Percentiles rank a stretch among this genome's conserved stretches.
Conservation (phyloP, 1,140 invertebrate genomes). For the Phortica variegata region DNA sequence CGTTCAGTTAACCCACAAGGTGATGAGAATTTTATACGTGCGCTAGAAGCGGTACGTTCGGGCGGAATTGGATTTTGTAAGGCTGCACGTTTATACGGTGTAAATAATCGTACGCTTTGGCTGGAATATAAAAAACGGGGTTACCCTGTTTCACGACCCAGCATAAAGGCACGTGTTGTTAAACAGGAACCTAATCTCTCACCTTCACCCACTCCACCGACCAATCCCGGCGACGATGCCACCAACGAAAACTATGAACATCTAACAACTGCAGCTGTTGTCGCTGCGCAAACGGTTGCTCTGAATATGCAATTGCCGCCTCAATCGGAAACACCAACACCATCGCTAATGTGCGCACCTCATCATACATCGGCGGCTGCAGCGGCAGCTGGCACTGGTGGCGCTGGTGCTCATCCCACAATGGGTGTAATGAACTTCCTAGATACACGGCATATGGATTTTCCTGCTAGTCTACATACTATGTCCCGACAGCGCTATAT, state of each 20-base stretch:
- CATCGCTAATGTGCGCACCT: slow-evolving; percentile 57
- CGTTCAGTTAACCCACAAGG: slow-evolving; percentile 70
- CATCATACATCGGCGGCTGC: slow-evolving; percentile 35
- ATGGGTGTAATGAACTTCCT: slow-evolving; percentile 63
- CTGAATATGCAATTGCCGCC: slow-evolving; percentile 62
- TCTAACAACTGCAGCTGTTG: slow-evolving; percentile 48
- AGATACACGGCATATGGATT: slow-evolving; percentile 63
- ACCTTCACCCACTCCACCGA: slow-evolving; percentile 58
- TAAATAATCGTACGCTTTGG: slow-evolving; percentile 82
- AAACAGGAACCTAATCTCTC: slow-evolving; percentile 65
- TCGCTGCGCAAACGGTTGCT: slow-evolving; percentile 45
- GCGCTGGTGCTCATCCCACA: slow-evolving; percentile 53
- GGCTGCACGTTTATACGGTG: slow-evolving; percentile 76
- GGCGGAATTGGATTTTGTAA: slow-evolving; percentile 85
- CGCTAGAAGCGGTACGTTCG: slow-evolving; percentile 74
- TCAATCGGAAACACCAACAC: slow-evolving; percentile 58
- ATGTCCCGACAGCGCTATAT: slow-evolving; percentile 58
- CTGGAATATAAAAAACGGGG: slow-evolving; percentile 80
- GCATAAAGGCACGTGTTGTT: slow-evolving; percentile 68
- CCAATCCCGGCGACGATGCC: slow-evolving; percentile 40
- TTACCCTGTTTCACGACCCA: slow-evolving; percentile 73
- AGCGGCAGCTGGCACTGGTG: slow-evolving; percentile 20
- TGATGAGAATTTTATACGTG: slow-evolving; percentile 76
- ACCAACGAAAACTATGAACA: slow-evolving; percentile 56
- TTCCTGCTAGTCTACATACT: slow-evolving; percentile 58